Evolutionary conservation across 2,113 vertebrate species (phyloP).

Genomic region (Stigmatopora nigra): DNA sequence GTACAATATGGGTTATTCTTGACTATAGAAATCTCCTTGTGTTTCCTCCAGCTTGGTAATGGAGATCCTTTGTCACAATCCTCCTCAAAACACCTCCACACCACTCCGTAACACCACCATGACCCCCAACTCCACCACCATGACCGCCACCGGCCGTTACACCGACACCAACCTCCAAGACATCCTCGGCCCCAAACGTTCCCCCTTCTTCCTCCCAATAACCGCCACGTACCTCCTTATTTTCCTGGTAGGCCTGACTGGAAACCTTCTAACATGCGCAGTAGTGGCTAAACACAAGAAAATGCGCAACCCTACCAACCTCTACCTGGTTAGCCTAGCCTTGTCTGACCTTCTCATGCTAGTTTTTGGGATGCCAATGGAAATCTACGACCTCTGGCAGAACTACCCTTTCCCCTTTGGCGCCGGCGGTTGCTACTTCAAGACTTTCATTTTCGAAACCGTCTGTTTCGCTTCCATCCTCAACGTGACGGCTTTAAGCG

Average conservation of each 20-base stretch:
- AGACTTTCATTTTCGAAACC: slow-evolving; percentile 73
- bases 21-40: neutral
- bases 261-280: slow-evolving; percentile 71
- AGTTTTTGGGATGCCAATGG: slow-evolving; percentile 72
- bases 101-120: slow-evolving; percentile 35
- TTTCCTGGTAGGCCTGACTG: slow-evolving; percentile 66
- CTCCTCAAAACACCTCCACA: slow-evolving; percentile 43
- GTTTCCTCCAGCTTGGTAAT: slow-evolving; percentile 32
- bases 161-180: slow-evolving; percentile 58
- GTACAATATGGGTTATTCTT: too few relatives aligned
- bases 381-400: slow-evolving; percentile 74
- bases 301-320: slow-evolving; percentile 73
- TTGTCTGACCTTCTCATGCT: slow-evolving; percentile 70
- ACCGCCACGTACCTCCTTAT: slow-evolving; percentile 67
- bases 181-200: slow-evolving; percentile 68
- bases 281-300: slow-evolving; percentile 72
- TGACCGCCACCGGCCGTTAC: slow-evolving; percentile 10
- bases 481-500: slow-evolving; percentile 71
- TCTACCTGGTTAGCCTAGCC: slow-evolving; percentile 73
- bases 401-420: slow-evolving; percentile 76
- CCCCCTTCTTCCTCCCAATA: slow-evolving; percentile 69
- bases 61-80: slow-evolving; percentile 43
- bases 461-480: slow-evolving; percentile 75
- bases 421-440: slow-evolving; percentile 71
- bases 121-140: slow-evolving; percentile 13